A percentile compares a stretch with the other conserved stretches of the same genome.
phyloP scores from a whole-genome alignment of 1,140 invertebrate species.

The Hylaeus volcanicus region DNA sequence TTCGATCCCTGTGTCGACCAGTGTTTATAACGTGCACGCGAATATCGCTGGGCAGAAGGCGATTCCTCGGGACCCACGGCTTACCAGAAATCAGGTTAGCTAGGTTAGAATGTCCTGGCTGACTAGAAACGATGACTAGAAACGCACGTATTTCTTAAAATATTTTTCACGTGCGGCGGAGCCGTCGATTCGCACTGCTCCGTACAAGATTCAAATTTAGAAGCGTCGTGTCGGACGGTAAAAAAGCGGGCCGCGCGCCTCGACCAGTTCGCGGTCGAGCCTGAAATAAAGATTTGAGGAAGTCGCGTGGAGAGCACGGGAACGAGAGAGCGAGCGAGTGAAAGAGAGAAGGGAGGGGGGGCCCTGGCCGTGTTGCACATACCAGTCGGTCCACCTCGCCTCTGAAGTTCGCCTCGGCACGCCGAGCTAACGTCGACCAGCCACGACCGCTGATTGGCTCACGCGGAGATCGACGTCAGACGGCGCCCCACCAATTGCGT shows the following conservation, averaged over 20 bases:
- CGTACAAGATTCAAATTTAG: slow-evolving; percentile 71
- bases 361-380: slow-evolving; percentile 56
- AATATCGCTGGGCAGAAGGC: not conserved
- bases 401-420: slow-evolving; percentile 58
- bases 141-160: slow-evolving; percentile 70
- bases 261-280: slow-evolving; percentile 72
- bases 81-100: slow-evolving; percentile 28
- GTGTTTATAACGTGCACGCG: not conserved
- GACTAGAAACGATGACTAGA: slow-evolving; percentile 74
- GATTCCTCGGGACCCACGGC: slow-evolving; percentile 12
- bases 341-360: slow-evolving; percentile 29
- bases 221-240: slow-evolving; percentile 64
- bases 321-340: slow-evolving; percentile 43
- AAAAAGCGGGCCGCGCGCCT: slow-evolving; percentile 70
- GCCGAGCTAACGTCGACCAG: slow-evolving; percentile 51
- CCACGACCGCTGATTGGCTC: slow-evolving; percentile 67
- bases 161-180: slow-evolving; percentile 62
- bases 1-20: not conserved
- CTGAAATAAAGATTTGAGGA: slow-evolving; percentile 74
- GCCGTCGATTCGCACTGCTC: slow-evolving; percentile 52
- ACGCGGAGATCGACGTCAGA: slow-evolving; percentile 71
- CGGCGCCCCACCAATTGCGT: slow-evolving; percentile 50
- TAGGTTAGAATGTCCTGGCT: slow-evolving; percentile 60
- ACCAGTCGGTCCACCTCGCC: slow-evolving; percentile 69
- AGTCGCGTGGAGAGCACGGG: slow-evolving; percentile 61